phyloP scores from a whole-genome alignment of 2,113 vertebrate species.

The Cebus imitator region DNA sequence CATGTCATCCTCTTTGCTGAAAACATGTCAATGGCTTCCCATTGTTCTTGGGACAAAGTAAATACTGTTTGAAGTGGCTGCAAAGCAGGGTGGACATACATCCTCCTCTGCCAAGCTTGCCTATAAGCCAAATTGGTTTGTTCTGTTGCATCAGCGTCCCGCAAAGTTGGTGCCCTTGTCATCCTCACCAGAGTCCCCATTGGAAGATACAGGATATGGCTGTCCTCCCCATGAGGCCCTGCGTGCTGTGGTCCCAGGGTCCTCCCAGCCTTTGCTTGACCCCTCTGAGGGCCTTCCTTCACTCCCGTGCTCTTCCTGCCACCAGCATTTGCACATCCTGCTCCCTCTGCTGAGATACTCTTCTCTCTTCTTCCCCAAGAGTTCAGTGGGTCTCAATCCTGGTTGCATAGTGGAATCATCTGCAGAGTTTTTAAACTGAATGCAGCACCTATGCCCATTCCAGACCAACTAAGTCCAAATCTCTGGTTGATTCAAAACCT shows the following conservation, averaged over 20 bases:
- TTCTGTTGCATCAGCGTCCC: background rate
- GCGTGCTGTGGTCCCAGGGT: accelerated
- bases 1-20: background rate
- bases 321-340: background rate
- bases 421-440: background rate
- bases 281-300: background rate
- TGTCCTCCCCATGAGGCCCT: accelerated
- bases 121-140: background rate
- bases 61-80: accelerated
- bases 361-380: no score
- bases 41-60: background rate
- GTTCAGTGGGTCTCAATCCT: background rate
- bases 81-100: accelerated
- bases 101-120: background rate
- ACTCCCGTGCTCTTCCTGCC: background rate
- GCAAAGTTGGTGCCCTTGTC: accelerated
- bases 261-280: background rate
- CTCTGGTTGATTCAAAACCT: background rate
- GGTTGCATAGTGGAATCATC: background rate
- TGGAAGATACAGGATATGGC: accelerated
- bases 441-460: no score
- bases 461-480: background rate
- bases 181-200: background rate
- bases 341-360: no score
- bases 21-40: background rate